phyloP scores from a whole-genome alignment of 2,797 vertebrate species.

The Poeciliopsis paucimaculata region DNA sequence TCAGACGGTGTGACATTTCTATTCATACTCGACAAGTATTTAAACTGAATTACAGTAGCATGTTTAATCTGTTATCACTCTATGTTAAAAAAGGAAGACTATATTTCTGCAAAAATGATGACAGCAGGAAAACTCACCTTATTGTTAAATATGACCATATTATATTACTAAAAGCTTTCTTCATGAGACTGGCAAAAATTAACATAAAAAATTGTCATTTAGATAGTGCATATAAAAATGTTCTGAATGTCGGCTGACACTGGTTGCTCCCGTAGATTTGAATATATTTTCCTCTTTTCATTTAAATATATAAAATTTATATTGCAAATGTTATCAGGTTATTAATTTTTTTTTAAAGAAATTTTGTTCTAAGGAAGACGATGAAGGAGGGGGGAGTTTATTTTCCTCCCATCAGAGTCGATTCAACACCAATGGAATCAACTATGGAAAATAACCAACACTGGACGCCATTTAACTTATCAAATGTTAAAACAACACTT shows the following conservation, averaged over 20 bases:
- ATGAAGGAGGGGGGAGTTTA: too few species aligned
- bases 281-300: not conserved
- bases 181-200: not conserved
- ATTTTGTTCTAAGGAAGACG: too few species aligned
- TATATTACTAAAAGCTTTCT: not conserved
- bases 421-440: too few species aligned
- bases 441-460: too few species aligned
- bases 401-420: too few species aligned
- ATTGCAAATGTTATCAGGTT: not conserved
- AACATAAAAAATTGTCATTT: not conserved
- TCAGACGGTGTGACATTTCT: conserved; percentile 27
- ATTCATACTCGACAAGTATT: not conserved
- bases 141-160: not conserved
- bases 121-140: not conserved
- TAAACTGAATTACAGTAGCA: not conserved
- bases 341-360: not conserved
- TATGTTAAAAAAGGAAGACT: not conserved
- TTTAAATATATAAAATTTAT: not conserved
- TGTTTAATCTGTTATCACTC: not conserved
- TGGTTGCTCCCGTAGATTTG: not conserved
- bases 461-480: too few species aligned
- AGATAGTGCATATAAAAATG: not conserved
- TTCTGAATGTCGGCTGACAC: not conserved
- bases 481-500: too few species aligned
- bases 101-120: not conserved